Evolutionary conservation across 1,140 invertebrate species (phyloP).

Genomic region (Philopotamus ludificatus): DNA sequence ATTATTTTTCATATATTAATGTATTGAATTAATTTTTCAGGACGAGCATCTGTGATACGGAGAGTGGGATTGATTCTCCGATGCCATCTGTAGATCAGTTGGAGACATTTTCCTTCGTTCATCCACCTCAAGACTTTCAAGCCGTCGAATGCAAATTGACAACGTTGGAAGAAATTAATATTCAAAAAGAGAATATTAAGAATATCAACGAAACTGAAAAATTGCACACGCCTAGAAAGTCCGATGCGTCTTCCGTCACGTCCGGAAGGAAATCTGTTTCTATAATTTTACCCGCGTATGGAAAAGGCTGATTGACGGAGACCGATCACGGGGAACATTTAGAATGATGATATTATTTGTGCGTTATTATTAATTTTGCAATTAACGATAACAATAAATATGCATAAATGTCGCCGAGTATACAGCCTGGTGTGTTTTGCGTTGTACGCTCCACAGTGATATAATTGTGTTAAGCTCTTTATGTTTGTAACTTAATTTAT

Average conservation of each 20-base stretch:
- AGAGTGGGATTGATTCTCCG: slow-evolving; percentile 38
- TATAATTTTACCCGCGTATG: slow-evolving; percentile 57
- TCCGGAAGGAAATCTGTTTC: slow-evolving; percentile 55
- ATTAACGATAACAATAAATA: not conserved
- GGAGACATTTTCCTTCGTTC: slow-evolving; percentile 48
- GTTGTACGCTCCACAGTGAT: not conserved
- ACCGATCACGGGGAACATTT: slow-evolving; percentile 52
- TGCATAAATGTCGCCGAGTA: not conserved
- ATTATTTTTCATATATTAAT: slow-evolving; percentile 5
- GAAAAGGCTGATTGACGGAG: slow-evolving; percentile 52
- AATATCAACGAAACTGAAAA: slow-evolving; percentile 17
- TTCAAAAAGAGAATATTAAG: slow-evolving; percentile 13
- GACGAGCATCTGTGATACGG: slow-evolving; percentile 36
- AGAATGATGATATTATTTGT: not conserved
- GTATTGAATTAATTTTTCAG: slow-evolving; percentile 18
- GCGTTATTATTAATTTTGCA: not conserved
- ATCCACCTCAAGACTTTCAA: slow-evolving; percentile 50
- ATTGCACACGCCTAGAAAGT: slow-evolving; percentile 24
- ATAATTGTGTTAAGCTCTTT: not conserved
- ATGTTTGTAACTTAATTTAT: not conserved
- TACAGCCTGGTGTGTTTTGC: not conserved
- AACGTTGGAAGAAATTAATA: slow-evolving; percentile 49
- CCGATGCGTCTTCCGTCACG: slow-evolving; percentile 42
- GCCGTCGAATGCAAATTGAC: slow-evolving; percentile 55
- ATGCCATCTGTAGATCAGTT: slow-evolving; percentile 32